Evolutionary conservation across 2,888 invertebrate genomes (phyloP).

Genomic region (Mellilla xanthometata): DNA sequence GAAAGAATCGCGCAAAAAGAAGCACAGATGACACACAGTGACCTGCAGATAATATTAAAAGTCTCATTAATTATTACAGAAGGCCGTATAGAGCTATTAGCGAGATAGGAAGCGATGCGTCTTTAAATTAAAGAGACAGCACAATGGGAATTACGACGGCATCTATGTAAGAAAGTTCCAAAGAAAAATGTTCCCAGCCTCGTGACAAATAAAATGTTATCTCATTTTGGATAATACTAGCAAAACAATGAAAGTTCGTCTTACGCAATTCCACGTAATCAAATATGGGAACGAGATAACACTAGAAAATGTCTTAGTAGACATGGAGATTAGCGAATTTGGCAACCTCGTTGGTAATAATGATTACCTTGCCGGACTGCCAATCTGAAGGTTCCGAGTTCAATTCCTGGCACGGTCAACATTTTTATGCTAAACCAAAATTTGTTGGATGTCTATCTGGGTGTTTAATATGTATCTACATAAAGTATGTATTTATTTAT

Average conservation of each 20-base stretch:
- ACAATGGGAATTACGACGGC: constrained; percentile 51
- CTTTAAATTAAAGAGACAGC: constrained; percentile 28
- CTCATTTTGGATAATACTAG: constrained; percentile 62
- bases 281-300: constrained; percentile 24
- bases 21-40: not conserved
- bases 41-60: not conserved
- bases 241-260: constrained; percentile 60
- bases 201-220: constrained; percentile 62
- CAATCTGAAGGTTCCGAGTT: too few relatives aligned
- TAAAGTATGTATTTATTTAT: too few relatives aligned
- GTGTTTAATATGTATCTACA: too few relatives aligned
- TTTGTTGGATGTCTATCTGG: too few relatives aligned
- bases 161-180: constrained; percentile 56
- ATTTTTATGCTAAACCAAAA: too few relatives aligned
- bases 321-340: constrained; percentile 21
- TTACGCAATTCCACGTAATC: constrained; percentile 29
- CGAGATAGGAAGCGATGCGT: constrained; percentile 25
- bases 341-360: too few relatives aligned
- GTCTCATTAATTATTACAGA: constrained; percentile 4
- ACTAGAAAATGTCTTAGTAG: constrained; percentile 17
- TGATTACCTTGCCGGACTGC: too few relatives aligned
- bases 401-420: too few relatives aligned
- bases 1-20: too few relatives aligned
- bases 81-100: constrained; percentile 17
- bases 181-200: constrained; percentile 65